Evolutionary conservation across 2,888 invertebrate genomes (phyloP).

Genomic region (Nectonema munidae): DNA sequence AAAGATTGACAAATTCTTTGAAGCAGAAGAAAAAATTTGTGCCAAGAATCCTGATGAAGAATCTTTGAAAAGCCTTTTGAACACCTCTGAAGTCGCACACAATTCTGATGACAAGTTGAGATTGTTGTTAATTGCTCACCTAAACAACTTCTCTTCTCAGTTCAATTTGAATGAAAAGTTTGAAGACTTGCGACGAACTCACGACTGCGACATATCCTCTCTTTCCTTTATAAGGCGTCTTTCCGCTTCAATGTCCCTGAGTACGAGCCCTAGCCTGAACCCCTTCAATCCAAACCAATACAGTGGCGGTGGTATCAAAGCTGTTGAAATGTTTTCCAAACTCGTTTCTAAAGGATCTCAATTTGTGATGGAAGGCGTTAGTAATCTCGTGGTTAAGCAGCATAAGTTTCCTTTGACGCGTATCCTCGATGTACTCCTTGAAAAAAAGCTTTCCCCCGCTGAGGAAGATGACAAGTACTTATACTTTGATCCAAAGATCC

Average conservation of each 20-base stretch:
- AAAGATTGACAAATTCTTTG: conserved; percentile 73
- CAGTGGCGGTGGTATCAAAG: conserved; percentile 51
- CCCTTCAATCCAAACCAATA: conserved; percentile 29
- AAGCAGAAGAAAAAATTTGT: conserved; percentile 88
- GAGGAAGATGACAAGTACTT: conserved; percentile 50
- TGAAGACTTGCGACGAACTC: too few relatives aligned
- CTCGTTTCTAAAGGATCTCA: conserved; percentile 78
- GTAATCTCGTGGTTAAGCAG: conserved; percentile 85
- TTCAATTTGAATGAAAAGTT: too few relatives aligned
- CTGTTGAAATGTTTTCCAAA: conserved; percentile 82
- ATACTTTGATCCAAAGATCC: conserved; percentile 73
- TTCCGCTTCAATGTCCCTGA: neutral
- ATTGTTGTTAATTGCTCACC: conserved; percentile 40
- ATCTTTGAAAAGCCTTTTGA: conserved; percentile 49
- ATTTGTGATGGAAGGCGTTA: conserved; percentile 96
- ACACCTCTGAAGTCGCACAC: conserved; percentile 44
- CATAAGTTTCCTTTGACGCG: conserved; percentile 85
- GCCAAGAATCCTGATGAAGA: conserved; percentile 33
- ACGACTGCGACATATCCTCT: too few relatives aligned
- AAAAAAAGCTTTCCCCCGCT: conserved; percentile 30
- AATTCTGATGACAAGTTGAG: conserved; percentile 69
- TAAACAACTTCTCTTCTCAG: conserved; percentile 9
- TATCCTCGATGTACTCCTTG: conserved; percentile 50
- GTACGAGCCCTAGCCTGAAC: neutral
- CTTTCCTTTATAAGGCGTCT: too few relatives aligned